Conservation (phyloP, 2,888 invertebrate genomes). For the Anthophora plumipes region DNA sequence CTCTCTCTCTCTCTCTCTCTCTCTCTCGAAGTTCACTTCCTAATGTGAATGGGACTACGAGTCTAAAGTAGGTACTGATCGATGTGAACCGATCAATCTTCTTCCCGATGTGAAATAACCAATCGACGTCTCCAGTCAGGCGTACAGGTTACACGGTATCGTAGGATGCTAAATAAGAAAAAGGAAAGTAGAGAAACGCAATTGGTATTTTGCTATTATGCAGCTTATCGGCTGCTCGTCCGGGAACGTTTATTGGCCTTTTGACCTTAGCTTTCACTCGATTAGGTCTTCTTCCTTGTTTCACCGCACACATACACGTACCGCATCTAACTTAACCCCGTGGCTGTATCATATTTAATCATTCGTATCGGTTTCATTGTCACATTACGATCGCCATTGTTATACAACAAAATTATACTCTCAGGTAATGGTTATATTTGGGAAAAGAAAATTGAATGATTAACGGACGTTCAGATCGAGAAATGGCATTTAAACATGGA, state of each 20-base stretch:
- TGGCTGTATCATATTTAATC: slow-evolving; percentile 1
- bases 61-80: neutral
- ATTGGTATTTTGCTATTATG: slow-evolving; percentile 63
- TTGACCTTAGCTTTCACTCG: slow-evolving; percentile 63
- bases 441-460: neutral
- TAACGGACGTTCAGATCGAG: neutral
- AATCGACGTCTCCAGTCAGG: neutral
- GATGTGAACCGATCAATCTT: neutral
- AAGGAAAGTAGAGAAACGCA: slow-evolving; percentile 62
- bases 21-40: no score
- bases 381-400: neutral
- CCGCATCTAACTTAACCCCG: neutral
- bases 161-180: slow-evolving; percentile 39
- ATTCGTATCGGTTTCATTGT: slow-evolving; percentile 28
- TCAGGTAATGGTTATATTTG: neutral
- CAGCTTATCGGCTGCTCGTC: slow-evolving; percentile 55
- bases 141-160: slow-evolving; percentile 9
- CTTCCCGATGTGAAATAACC: neutral
- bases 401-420: neutral
- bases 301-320: slow-evolving; percentile 33
- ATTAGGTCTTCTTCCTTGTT: slow-evolving; percentile 60
- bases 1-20: no score
- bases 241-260: slow-evolving; percentile 62
- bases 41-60: neutral
- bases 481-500: no score